These are phyloP conservation scores for Seira musarum DNA, from an alignment of 2,888 invertebrate species.

Conservation along the genomic window DNA sequence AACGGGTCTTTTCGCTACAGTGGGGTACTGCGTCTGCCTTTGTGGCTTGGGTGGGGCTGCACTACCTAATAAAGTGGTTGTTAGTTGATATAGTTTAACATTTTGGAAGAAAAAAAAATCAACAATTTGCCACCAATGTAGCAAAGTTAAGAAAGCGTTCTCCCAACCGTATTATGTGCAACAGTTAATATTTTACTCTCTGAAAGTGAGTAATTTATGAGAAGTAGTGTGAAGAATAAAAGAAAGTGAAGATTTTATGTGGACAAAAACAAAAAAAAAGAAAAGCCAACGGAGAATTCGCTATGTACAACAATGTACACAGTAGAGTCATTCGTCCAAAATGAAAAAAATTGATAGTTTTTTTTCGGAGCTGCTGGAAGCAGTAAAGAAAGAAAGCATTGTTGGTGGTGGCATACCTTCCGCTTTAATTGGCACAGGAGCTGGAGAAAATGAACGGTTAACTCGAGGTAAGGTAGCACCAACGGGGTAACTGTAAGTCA, in stretches of 20 bases:
- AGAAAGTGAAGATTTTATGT: too few species aligned
- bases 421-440: conserved; percentile 62
- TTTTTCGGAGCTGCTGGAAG: conserved; percentile 1
- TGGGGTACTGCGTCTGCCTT: conserved; percentile 67
- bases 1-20: conserved; percentile 65
- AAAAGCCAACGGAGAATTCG: not conserved
- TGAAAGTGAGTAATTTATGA: too few species aligned
- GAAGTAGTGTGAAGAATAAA: too few species aligned
- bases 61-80: conserved; percentile 59
- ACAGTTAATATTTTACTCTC: too few species aligned
- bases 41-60: conserved; percentile 66
- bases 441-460: conserved; percentile 66
- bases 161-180: too few species aligned
- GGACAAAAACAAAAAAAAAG: too few species aligned
- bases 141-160: too few species aligned
- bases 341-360: too few species aligned
- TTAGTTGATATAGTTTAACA: conserved; percentile 45
- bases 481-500: conserved; percentile 66
- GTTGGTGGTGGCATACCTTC: conserved; percentile 49
- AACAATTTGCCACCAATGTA: too few species aligned
- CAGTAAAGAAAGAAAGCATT: conserved; percentile 13
- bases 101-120: not conserved
- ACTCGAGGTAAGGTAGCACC: conserved; percentile 69
- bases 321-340: too few species aligned
- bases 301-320: not conserved